These are phyloP conservation scores for Macrostomum lignano DNA, from an alignment of 1,140 invertebrate genomes.

Conservation along the genomic window DNA sequence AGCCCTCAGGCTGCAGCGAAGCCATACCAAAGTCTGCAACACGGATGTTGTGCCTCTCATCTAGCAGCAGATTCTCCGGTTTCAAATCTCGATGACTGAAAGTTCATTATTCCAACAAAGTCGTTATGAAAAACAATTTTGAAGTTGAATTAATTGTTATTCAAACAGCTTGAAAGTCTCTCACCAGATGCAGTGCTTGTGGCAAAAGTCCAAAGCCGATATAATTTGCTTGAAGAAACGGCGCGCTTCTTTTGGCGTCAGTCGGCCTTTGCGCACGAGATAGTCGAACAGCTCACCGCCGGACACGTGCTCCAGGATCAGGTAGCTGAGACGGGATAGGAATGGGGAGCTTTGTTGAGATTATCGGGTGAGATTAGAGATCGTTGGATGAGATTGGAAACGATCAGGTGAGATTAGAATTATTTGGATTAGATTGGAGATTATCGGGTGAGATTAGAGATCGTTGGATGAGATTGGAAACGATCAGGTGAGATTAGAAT, in stretches of 20 bases:
- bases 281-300: conserved; percentile 97
- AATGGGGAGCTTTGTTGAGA: no score
- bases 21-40: conserved; percentile 99
- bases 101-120: conserved; percentile 1
- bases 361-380: no score
- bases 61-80: conserved; percentile 84
- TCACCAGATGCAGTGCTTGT: conserved; percentile 98
- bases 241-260: conserved; percentile 87
- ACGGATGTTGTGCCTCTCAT: conserved; percentile 95
- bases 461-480: no score
- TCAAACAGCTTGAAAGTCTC: no score
- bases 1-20: conserved; percentile 82
- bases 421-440: no score
- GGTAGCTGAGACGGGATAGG: conserved; percentile 58
- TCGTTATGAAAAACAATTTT: no score
- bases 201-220: conserved; percentile 92
- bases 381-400: no score
- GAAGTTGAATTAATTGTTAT: no score
- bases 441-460: no score
- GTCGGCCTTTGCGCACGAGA: conserved; percentile 80
- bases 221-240: conserved; percentile 97
- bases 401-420: no score
- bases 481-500: no score
- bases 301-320: conserved; percentile 89
- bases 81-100: conserved; percentile 84